Evolutionary conservation across 1,140 invertebrate species (phyloP).

Genomic region (Rhopalosiphum maidis): DNA sequence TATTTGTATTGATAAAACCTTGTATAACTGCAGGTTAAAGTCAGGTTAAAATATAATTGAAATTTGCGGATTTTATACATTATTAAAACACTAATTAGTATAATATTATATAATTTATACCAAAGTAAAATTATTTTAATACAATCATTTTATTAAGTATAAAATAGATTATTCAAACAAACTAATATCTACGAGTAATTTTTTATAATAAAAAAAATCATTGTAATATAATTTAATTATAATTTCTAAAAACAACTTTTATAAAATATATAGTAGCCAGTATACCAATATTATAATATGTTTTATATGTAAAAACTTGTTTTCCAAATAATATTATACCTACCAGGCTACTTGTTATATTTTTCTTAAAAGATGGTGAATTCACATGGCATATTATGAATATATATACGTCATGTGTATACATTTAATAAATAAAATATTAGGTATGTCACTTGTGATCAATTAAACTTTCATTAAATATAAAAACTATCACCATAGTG

Average conservation of each 20-base stretch:
- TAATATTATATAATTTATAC: background rate
- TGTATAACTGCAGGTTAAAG: background rate
- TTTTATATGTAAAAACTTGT: background rate
- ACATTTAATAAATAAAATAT: background rate
- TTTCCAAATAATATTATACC: background rate
- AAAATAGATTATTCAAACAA: slow-evolving; percentile 11
- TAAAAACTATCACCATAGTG: background rate
- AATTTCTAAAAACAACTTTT: background rate
- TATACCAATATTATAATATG: background rate
- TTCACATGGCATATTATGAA: no score
- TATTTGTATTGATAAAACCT: background rate
- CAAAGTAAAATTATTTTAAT: background rate
- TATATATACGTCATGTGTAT: no score
- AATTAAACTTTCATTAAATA: background rate
- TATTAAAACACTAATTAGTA: background rate
- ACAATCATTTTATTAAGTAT: background rate
- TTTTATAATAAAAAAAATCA: background rate
- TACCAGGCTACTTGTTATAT: background rate
- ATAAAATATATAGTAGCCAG: background rate
- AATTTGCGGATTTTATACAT: background rate
- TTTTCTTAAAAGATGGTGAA: no score
- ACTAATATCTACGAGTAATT: background rate
- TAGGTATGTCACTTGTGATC: background rate
- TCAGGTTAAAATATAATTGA: background rate
- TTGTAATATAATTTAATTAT: background rate